Evolutionary conservation across 2,888 invertebrate species (phyloP), one percentile per base, ranked within the genome.

Genomic region (Dastarcus helophoroides): DNA sequence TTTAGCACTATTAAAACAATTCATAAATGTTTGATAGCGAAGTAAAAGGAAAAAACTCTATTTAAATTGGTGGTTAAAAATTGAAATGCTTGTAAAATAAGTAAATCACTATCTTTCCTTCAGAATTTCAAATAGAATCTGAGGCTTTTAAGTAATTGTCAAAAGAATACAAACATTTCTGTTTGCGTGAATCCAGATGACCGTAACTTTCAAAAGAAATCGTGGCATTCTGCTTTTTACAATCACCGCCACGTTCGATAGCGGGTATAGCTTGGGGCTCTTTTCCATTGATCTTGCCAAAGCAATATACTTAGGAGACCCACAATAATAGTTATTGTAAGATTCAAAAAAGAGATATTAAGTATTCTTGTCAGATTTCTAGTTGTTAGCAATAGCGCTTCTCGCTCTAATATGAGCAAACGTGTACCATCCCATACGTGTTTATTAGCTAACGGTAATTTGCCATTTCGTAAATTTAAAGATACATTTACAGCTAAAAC

Each of bases 281-380:
- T 41, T 39, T 43, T 45, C 46, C 54, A 56, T 56, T 54, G 53
- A 54, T 55, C 51, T 51, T 44, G 41, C 39, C 44, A 43, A 51
- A 52, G 53, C 54, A 54, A 56, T 56, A 56, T 56, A 54, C 54
- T 53, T 51, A 47, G 42, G 47, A 45, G n/a, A n/a, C n/a, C n/a
- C 49, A 50, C 53, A 55, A 54, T 54, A 54, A 54, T 49, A 41
- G 51, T 51, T 47, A 55, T 56, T 54, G 55, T 54, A 51, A 49
- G 47, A 47, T 47, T 50, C 44, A 48, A 50, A 51, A 50, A 51
- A 52, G 47, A 40, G 42, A 40, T 45, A 39, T 42, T 43, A 41
- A 36, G 46, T 47, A 48, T 50, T 49, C 45, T 40, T 40, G 41
- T 35, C 37, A 37, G 38, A 33, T 33, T 19, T 6, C n/a, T 7